Percentiles rank a stretch among this genome's conserved stretches.
Conservation (phyloP, 1,140 invertebrate species). For the Alviniconcha marisindica region DNA sequence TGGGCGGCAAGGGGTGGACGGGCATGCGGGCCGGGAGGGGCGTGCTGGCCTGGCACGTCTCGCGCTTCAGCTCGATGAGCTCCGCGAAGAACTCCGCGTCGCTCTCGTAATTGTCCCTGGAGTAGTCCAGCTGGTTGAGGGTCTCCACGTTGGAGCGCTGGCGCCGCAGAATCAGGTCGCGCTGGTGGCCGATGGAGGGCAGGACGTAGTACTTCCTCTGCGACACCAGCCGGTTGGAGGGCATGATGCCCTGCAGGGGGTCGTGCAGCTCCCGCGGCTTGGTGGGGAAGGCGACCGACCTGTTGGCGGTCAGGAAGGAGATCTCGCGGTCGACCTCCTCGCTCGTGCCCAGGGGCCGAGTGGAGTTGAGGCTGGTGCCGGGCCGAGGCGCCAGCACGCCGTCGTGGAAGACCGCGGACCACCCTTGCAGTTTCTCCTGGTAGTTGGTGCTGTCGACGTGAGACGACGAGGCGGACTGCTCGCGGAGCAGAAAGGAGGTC, state of each 20-base stretch:
- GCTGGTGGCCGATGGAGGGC: conserved; percentile 54
- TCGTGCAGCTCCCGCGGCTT: conserved; percentile 55
- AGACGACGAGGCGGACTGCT: not conserved
- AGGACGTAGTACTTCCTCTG: conserved; percentile 64
- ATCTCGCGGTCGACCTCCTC: conserved; percentile 1
- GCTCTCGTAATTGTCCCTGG: conserved; percentile 59
- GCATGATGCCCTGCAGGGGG: conserved; percentile 48
- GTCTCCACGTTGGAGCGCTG: conserved; percentile 38
- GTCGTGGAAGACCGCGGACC: conserved; percentile 15
- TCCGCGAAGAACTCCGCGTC: conserved; percentile 66
- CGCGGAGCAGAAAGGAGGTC: conserved; percentile 25
- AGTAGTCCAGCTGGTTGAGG: conserved; percentile 62
- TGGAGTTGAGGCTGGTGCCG: conserved; percentile 15
- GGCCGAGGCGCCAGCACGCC: conserved; percentile 8
- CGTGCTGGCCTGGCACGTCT: not conserved
- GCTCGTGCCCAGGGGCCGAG: not conserved
- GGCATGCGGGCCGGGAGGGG: not conserved
- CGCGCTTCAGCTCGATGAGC: conserved; percentile 13
- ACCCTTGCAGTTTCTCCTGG: conserved; percentile 34
- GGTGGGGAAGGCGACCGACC: conserved; percentile 4
- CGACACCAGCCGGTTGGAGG: conserved; percentile 41
- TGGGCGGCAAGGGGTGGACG: not conserved
- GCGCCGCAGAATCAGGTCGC: not conserved
- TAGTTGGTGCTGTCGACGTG: conserved; percentile 26
- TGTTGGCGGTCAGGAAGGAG: conserved; percentile 11